phyloP scores from a whole-genome alignment of 2,888 invertebrate genomes.

The Aradus depressus region DNA sequence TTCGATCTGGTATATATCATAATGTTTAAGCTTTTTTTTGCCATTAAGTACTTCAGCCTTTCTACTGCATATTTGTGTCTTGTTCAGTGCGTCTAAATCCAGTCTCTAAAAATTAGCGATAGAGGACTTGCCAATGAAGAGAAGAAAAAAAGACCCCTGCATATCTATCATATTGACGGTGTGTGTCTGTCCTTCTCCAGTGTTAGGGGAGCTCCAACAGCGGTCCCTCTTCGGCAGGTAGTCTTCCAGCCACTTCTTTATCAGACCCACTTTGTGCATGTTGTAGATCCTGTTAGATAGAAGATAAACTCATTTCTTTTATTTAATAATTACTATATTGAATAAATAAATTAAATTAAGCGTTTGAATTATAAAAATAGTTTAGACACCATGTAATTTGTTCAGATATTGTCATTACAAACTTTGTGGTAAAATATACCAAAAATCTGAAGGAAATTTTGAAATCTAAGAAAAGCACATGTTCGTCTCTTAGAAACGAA shows the following conservation, averaged over 20 bases:
- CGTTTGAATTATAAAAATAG: neutral
- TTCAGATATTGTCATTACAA: too few species aligned
- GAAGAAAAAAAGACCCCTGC: constrained; percentile 83
- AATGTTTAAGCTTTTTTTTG: too few species aligned
- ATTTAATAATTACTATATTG: neutral
- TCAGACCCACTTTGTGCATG: constrained; percentile 74
- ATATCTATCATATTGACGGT: constrained; percentile 82
- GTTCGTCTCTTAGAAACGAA: too few species aligned
- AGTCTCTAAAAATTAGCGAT: neutral
- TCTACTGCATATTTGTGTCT: constrained; percentile 3
- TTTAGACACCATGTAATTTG: too few species aligned
- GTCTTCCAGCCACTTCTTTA: constrained; percentile 67
- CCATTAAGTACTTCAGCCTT: too few species aligned
- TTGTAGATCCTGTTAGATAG: constrained; percentile 52
- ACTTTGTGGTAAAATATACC: too few species aligned
- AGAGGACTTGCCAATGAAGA: constrained; percentile 59
- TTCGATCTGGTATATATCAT: too few species aligned
- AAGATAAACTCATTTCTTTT: neutral
- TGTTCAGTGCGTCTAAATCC: neutral
- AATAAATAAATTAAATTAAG: neutral
- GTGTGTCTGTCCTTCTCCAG: constrained; percentile 65
- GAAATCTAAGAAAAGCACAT: too few species aligned
- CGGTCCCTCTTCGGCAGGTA: constrained; percentile 68
- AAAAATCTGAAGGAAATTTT: too few species aligned
- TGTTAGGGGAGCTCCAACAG: constrained; percentile 54